Conservation (phyloP, 2,888 invertebrate genomes). For the Nomada fabriciana region DNA sequence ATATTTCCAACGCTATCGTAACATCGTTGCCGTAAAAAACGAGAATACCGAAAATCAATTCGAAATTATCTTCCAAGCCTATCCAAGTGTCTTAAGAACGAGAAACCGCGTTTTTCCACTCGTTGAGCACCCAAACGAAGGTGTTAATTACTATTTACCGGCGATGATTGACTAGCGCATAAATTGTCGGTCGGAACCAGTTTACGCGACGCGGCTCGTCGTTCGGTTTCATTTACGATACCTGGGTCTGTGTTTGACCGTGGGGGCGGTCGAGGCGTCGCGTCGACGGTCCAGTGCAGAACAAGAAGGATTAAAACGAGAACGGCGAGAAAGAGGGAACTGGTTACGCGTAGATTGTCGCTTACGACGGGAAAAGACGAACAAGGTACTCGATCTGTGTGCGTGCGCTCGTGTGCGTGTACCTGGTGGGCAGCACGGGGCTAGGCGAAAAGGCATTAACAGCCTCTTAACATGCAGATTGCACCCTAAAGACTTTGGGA, state of each 20-base stretch:
- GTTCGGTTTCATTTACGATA: slow-evolving; percentile 48
- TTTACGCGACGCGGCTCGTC: slow-evolving; percentile 49
- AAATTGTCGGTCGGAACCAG: slow-evolving; percentile 70
- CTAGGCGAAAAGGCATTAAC: slow-evolving; percentile 83
- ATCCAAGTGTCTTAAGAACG: too few relatives aligned
- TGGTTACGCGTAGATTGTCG: slow-evolving; percentile 48
- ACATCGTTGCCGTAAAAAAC: not conserved
- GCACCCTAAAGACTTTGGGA: slow-evolving; percentile 81
- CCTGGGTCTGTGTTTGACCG: slow-evolving; percentile 10
- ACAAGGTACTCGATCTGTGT: not conserved
- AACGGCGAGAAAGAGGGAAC: slow-evolving; percentile 47
- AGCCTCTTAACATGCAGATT: slow-evolving; percentile 84
- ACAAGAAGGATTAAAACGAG: slow-evolving; percentile 33
- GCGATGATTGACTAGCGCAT: slow-evolving; percentile 69
- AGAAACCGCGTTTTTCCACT: slow-evolving; percentile 2
- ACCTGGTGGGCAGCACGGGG: slow-evolving; percentile 70
- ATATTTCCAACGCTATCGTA: not conserved
- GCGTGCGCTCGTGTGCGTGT: not conserved
- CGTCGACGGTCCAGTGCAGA: not conserved
- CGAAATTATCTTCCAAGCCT: too few relatives aligned
- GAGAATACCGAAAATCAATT: not conserved
- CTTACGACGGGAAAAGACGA: slow-evolving; percentile 6
- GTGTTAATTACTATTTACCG: slow-evolving; percentile 73
- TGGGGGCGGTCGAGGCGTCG: slow-evolving; percentile 34
- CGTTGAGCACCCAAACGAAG: slow-evolving; percentile 25